Evolutionary conservation across 1,140 invertebrate species (phyloP).

Genomic region (Aphis craccivora): DNA sequence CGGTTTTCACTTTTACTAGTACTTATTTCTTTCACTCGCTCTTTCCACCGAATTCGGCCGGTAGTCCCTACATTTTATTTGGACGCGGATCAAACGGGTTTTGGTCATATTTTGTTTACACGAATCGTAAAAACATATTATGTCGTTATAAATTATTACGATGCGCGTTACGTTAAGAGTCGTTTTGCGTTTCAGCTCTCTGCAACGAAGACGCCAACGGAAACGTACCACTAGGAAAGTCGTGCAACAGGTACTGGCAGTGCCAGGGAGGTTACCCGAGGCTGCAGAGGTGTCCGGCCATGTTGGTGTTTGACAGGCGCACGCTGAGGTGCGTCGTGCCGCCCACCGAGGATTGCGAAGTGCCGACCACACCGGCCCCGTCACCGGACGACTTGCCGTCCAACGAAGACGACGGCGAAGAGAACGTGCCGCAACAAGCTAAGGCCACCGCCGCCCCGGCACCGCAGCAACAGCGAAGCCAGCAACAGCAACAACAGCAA

Average conservation of each 20-base stretch:
- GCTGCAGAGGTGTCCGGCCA: constrained; percentile 86
- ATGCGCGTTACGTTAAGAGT: neutral
- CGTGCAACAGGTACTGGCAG: constrained; percentile 92
- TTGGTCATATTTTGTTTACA: neutral
- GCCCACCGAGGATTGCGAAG: constrained; percentile 85
- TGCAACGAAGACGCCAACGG: constrained; percentile 89
- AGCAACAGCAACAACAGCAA: constrained; percentile 62
- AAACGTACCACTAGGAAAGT: constrained; percentile 81
- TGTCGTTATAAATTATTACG: neutral
- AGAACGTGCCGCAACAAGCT: constrained; percentile 62
- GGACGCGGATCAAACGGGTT: too few species aligned
- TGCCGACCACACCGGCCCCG: constrained; percentile 78
- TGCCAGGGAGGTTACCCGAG: constrained; percentile 91
- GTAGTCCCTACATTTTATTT: too few species aligned
- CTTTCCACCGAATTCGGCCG: too few species aligned
- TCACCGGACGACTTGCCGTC: constrained; percentile 66
- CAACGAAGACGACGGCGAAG: constrained; percentile 56
- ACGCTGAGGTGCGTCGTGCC: constrained; percentile 85
- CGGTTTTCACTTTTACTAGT: too few species aligned
- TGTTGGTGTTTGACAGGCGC: constrained; percentile 86
- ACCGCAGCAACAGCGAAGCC: constrained; percentile 64
- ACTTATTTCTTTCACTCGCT: too few species aligned
- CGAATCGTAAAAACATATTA: too few species aligned
- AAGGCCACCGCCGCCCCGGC: constrained; percentile 60
- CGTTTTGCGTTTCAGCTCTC: constrained; percentile 71